Evolutionary conservation across 2,797 vertebrate species (phyloP), one percentile per base, ranked within the genome.

Genomic region (Neoniphon sammara): DNA sequence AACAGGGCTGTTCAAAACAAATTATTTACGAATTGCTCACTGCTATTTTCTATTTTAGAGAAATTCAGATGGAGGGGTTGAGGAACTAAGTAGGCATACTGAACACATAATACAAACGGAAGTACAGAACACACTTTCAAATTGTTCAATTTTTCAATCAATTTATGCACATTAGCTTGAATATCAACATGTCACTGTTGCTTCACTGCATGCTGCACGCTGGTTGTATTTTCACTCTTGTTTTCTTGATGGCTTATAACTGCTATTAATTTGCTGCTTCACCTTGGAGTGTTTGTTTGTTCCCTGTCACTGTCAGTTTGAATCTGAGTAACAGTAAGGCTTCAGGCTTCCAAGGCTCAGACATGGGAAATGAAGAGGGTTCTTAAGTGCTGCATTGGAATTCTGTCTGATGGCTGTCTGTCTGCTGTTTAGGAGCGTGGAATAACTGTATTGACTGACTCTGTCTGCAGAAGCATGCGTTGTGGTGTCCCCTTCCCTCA

Each of bases 321-420:
- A 78, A 82, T 75, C 74, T 39, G 42, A 71, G 64, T 69, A 72
- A 76, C 80, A 58, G 59, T 20, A 55, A 39, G 44, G 58, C 42
- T 42, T 72, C 52, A 67, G 27, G 34, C 55, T 68, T 75, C 55
- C 50, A 27, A 31, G 49, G 88, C 89, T 91, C 85, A 87, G 87
- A 91, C 90, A 46, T 66, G 59, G 75, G 80, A 89, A 89, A 86
- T 85, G 73, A 87, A 88, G 82, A 86, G 46, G 85, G 90, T 88
- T 91, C 61, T 49, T 87, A 84, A 87, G 83, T 80, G 82, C 89
- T 87, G 89, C 84, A 73, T 82, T 91, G 86, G 75, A 87, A 93
- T 93, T 90, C 86, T 75, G 74, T 89, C 74, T 77, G 87, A 85
- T 72, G 77, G 82, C 57, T 83, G 82, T 85, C 50, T 88, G 82